phyloP scores from a whole-genome alignment of 2,113 vertebrate genomes.

The Corythaeola cristata region DNA sequence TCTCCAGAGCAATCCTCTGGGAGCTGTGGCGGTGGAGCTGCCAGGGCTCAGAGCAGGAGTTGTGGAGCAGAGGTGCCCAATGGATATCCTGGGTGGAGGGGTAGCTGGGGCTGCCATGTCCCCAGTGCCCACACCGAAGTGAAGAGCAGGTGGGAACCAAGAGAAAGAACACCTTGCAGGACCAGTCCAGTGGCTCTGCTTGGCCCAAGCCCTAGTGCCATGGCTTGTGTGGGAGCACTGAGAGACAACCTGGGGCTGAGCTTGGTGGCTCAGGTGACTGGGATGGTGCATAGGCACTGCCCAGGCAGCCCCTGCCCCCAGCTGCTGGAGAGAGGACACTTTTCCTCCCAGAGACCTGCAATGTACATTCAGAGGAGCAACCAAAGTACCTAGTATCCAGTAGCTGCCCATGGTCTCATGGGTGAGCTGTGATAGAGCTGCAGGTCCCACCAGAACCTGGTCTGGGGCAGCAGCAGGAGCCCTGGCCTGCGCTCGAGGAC shows the following conservation, averaged over 20 bases:
- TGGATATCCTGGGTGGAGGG: too few species aligned
- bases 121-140: neutral
- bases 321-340: neutral
- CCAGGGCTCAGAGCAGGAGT: neutral
- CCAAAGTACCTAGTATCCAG: neutral
- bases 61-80: neutral
- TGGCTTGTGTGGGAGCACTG: neutral
- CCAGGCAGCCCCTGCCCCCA: neutral
- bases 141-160: neutral
- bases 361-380: neutral
- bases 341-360: neutral
- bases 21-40: neutral
- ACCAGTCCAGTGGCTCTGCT: neutral
- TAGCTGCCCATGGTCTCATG: neutral
- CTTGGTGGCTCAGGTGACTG: neutral
- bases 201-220: neutral
- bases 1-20: neutral
- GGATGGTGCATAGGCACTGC: neutral
- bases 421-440: neutral
- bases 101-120: neutral
- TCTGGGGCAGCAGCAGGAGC: neutral
- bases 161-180: neutral
- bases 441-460: neutral
- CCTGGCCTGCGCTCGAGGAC: neutral
- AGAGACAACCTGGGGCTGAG: neutral